phyloP scores from a whole-genome alignment of 2,113 vertebrate species.

The Pampusana beccarii region DNA sequence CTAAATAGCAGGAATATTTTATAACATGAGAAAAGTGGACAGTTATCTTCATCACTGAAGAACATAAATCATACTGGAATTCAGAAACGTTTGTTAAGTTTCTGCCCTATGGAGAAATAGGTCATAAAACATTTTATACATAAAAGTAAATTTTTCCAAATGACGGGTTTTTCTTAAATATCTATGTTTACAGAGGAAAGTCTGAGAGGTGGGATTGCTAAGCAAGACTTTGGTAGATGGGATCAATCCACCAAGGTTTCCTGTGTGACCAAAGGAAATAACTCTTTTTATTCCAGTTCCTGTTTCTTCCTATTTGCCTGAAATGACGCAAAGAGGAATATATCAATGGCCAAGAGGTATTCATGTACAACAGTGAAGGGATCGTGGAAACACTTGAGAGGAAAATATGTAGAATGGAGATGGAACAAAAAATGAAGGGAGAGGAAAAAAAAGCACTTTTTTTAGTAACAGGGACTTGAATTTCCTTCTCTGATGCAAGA shows the following conservation, averaged over 20 bases:
- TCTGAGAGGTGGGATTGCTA: neutral
- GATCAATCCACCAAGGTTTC: neutral
- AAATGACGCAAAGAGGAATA: neutral
- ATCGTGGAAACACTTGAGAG: neutral
- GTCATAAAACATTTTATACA: neutral
- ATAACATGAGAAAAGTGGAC: neutral
- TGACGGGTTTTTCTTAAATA: constrained; percentile 16
- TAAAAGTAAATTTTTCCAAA: constrained; percentile 26
- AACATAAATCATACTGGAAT: constrained; percentile 17
- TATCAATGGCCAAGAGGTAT: neutral
- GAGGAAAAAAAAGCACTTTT: neutral
- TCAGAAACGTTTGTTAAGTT: neutral
- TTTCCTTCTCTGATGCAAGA: neutral
- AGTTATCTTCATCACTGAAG: constrained; percentile 4
- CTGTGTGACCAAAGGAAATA: neutral
- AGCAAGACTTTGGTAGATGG: neutral
- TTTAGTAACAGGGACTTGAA: neutral
- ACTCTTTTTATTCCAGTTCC: neutral
- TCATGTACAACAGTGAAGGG: neutral
- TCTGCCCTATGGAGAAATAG: constrained; percentile 14
- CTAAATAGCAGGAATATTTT: constrained; percentile 12
- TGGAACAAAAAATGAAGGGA: neutral
- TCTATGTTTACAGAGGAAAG: neutral
- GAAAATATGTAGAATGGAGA: neutral
- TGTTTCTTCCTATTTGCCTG: neutral